phyloP scores from a whole-genome alignment of 1,140 invertebrate species.

The Brachionus plicatilis region DNA sequence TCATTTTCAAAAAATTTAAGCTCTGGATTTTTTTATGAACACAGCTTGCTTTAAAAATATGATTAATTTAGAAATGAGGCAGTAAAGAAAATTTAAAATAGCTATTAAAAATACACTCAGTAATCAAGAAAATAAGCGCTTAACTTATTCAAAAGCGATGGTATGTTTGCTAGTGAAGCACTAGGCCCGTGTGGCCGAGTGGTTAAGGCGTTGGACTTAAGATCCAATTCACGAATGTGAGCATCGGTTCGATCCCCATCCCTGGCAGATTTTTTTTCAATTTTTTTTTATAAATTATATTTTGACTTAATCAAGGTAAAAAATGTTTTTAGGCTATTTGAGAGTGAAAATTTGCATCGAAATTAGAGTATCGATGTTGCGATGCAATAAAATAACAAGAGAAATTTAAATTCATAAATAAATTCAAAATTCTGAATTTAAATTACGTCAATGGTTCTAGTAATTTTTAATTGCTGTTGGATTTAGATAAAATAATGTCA shows the following conservation, averaged over 20 bases:
- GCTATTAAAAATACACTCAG: background rate
- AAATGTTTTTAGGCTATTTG: background rate
- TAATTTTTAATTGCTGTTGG: background rate
- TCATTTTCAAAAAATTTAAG: background rate
- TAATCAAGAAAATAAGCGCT: background rate
- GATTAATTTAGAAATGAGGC: background rate
- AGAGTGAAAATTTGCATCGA: background rate
- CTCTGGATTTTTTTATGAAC: background rate
- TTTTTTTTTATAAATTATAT: background rate
- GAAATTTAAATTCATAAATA: background rate
- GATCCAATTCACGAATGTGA: constrained; percentile 37
- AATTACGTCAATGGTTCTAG: background rate
- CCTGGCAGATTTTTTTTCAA: background rate
- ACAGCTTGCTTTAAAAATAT: background rate
- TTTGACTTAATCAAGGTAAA: background rate
- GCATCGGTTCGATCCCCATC: constrained; percentile 34
- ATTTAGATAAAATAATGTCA: background rate
- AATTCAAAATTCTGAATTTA: background rate
- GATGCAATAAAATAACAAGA: background rate
- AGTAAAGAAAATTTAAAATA: background rate
- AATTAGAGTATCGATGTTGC: background rate
- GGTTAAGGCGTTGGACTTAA: constrained; percentile 31
- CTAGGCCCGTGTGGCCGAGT: constrained; percentile 13
- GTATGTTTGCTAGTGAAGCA: background rate
- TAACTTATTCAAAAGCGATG: background rate